phyloP scores from a whole-genome alignment of 2,888 invertebrate species.

The Catocala fraxini region DNA sequence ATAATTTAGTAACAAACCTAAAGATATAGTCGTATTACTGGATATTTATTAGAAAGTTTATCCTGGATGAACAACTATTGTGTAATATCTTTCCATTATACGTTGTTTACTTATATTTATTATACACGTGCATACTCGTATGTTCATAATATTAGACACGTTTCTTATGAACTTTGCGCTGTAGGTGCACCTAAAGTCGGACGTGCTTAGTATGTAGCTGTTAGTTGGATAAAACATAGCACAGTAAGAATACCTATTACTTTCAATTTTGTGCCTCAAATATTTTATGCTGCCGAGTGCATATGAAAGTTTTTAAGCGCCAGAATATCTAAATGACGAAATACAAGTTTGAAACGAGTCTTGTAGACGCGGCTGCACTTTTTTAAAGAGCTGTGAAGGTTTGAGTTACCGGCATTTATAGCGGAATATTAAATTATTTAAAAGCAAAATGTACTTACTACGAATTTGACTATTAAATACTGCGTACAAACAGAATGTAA shows the following conservation, averaged over 20 bases:
- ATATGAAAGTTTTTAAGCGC: conserved; percentile 34
- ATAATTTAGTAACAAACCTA: too few species aligned
- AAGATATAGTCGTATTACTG: too few species aligned
- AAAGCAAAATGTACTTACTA: too few species aligned
- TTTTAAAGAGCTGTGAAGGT: conserved; percentile 6
- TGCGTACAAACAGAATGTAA: too few species aligned
- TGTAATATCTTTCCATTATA: too few species aligned
- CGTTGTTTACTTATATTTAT: too few species aligned
- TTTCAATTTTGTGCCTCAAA: conserved; percentile 34
- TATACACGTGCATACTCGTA: not conserved
- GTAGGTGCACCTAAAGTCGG: conserved; percentile 14
- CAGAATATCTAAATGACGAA: conserved; percentile 18
- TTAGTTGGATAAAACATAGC: conserved; percentile 13
- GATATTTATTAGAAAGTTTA: too few species aligned
- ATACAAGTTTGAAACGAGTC: conserved; percentile 31
- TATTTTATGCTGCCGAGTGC: conserved; percentile 28
- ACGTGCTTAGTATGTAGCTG: conserved; percentile 18
- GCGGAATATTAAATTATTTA: too few species aligned
- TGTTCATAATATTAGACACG: not conserved
- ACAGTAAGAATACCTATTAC: conserved; percentile 31
- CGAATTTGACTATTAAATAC: too few species aligned
- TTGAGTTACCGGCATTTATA: too few species aligned
- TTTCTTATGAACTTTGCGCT: not conserved
- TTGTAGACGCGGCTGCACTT: conserved; percentile 16
- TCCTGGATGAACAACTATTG: too few species aligned